phyloP scores from a whole-genome alignment of 1,140 invertebrate species.

The Drosophila miranda region DNA sequence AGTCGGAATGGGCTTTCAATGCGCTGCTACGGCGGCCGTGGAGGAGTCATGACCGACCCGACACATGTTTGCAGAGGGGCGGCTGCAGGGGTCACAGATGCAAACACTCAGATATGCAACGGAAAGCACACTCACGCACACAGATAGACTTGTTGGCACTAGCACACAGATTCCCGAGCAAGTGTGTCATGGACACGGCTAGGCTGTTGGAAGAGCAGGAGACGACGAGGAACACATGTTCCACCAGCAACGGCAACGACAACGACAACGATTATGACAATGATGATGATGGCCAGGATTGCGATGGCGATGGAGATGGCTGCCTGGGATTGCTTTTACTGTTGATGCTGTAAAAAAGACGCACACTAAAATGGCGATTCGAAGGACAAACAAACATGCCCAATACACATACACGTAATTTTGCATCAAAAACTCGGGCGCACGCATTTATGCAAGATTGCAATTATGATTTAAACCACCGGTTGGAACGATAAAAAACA shows the following conservation, averaged over 20 bases:
- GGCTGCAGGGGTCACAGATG: slow-evolving; percentile 45
- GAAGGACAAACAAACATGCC: slow-evolving; percentile 74
- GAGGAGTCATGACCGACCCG: not conserved
- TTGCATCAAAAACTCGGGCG: slow-evolving; percentile 55
- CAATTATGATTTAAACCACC: slow-evolving; percentile 76
- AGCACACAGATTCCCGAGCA: slow-evolving; percentile 33
- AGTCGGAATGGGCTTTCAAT: slow-evolving; percentile 53
- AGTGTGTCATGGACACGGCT: slow-evolving; percentile 74
- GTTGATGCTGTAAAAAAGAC: slow-evolving; percentile 54
- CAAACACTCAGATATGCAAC: slow-evolving; percentile 77
- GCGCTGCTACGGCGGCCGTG: too few species aligned
- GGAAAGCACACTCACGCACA: slow-evolving; percentile 53
- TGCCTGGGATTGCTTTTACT: slow-evolving; percentile 59
- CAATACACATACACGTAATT: slow-evolving; percentile 43
- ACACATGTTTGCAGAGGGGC: slow-evolving; percentile 36
- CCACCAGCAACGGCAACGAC: slow-evolving; percentile 18
- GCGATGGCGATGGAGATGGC: slow-evolving; percentile 36
- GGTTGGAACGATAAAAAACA: slow-evolving; percentile 43
- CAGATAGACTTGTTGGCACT: slow-evolving; percentile 15
- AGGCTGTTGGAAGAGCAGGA: slow-evolving; percentile 21
- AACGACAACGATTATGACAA: slow-evolving; percentile 35
- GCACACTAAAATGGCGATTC: slow-evolving; percentile 72
- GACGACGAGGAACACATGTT: slow-evolving; percentile 23
- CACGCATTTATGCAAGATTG: slow-evolving; percentile 72
- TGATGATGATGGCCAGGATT: slow-evolving; percentile 28